A percentile compares a stretch with the other conserved stretches of the same genome.
Conservation (phyloP, 2,113 vertebrate genomes). For the Sciurus niger region DNA sequence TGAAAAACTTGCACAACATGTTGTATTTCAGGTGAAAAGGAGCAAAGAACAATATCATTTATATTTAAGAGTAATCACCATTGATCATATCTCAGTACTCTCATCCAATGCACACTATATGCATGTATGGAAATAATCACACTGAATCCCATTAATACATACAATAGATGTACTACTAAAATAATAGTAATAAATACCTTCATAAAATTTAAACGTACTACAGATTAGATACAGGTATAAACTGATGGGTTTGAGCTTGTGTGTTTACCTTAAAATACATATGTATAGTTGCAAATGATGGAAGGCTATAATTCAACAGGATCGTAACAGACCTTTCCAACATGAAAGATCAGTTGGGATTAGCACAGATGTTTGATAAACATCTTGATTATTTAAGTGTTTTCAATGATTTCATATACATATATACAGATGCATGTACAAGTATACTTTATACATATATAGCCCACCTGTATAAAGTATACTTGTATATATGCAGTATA, state of each 20-base stretch:
- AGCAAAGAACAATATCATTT: neutral
- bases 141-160: neutral
- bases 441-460: no score
- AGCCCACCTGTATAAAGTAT: no score
- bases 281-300: neutral
- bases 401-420: neutral
- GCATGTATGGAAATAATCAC: neutral
- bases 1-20: neutral
- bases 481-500: no score
- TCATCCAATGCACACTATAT: neutral
- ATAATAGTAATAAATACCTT: neutral
- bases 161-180: neutral
- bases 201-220: neutral
- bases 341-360: neutral
- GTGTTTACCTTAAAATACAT: neutral
- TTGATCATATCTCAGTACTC: neutral
- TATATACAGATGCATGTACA: no score
- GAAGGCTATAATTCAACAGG: neutral
- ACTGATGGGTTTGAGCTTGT: neutral
- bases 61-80: neutral
- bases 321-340: neutral
- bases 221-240: neutral
- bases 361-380: neutral
- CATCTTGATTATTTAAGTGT: neutral
- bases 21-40: conserved; percentile 14